Evolutionary conservation across 2,888 invertebrate species (phyloP).

Genomic region (Phyto melanocephala): DNA sequence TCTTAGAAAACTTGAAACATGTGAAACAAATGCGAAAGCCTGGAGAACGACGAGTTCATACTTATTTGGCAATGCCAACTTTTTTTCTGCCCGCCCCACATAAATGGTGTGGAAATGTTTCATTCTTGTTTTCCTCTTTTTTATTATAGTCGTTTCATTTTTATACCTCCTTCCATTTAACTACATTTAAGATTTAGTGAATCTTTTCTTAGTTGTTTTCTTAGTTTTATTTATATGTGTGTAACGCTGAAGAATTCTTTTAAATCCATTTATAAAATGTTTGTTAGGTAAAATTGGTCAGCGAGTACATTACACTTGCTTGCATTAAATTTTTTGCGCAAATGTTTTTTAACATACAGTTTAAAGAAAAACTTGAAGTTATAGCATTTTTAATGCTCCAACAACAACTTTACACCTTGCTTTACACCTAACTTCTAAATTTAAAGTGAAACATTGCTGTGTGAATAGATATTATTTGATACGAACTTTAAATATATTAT

Average conservation of each 20-base stretch:
- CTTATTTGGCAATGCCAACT: constrained; percentile 49
- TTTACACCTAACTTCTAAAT: no score
- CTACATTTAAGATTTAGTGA: constrained; percentile 11
- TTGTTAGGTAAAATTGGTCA: no score
- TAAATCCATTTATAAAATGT: background rate
- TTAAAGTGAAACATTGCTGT: no score
- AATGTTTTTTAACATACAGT: no score
- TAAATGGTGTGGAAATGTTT: constrained; percentile 50
- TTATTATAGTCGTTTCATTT: background rate
- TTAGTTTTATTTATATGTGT: background rate
- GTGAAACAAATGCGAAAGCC: background rate
- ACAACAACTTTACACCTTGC: no score
- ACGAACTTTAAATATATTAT: no score
- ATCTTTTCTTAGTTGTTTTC: background rate
- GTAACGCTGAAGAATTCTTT: constrained; percentile 1
- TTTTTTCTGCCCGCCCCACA: constrained; percentile 23
- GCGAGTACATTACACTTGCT: no score
- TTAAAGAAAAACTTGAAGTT: no score
- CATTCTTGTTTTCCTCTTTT: background rate
- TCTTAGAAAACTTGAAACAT: background rate
- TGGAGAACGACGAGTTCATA: background rate
- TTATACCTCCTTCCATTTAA: background rate
- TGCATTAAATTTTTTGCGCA: no score
- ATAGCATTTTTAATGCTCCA: no score
- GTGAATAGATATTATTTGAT: no score